Percentiles rank a stretch among this genome's conserved stretches.
These are phyloP conservation scores for Meteorus cinctellus DNA, from an alignment of 2,888 invertebrate genomes.

Conservation along the genomic window DNA sequence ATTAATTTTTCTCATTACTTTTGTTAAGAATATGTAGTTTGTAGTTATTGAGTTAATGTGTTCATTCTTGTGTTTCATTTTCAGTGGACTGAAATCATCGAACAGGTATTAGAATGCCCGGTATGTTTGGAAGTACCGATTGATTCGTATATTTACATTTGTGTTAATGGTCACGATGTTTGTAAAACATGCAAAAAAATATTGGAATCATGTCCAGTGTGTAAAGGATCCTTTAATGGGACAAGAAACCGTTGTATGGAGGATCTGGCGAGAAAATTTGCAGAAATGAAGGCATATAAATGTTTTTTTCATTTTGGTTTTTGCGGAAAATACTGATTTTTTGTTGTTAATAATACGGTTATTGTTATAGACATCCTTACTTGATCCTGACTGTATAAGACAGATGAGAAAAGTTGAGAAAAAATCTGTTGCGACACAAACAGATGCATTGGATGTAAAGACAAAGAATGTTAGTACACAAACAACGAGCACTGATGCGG, in stretches of 20 bases:
- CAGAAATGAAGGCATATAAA: constrained; percentile 28
- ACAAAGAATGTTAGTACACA: background rate
- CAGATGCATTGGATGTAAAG: constrained; percentile 5
- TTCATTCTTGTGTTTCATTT: background rate
- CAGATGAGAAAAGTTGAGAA: background rate
- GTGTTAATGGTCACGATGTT: background rate
- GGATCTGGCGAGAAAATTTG: constrained; percentile 1
- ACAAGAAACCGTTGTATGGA: constrained; percentile 14
- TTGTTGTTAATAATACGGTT: background rate
- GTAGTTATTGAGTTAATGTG: no score
- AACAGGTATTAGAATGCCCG: background rate
- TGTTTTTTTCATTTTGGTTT: background rate
- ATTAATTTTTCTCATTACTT: no score
- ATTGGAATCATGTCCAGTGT: background rate
- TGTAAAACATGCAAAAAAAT: background rate
- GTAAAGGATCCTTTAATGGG: background rate
- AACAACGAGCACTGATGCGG: background rate
- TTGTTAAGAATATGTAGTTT: no score
- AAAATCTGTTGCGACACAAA: constrained; percentile 16
- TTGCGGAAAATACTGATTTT: background rate
- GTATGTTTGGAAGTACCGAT: background rate
- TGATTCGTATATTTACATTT: background rate
- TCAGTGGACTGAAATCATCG: background rate
- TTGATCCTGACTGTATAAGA: constrained; percentile 6
- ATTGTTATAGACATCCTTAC: constrained; percentile 15